Evolutionary conservation across 2,113 vertebrate genomes (phyloP).

Genomic region (Lota lota): DNA sequence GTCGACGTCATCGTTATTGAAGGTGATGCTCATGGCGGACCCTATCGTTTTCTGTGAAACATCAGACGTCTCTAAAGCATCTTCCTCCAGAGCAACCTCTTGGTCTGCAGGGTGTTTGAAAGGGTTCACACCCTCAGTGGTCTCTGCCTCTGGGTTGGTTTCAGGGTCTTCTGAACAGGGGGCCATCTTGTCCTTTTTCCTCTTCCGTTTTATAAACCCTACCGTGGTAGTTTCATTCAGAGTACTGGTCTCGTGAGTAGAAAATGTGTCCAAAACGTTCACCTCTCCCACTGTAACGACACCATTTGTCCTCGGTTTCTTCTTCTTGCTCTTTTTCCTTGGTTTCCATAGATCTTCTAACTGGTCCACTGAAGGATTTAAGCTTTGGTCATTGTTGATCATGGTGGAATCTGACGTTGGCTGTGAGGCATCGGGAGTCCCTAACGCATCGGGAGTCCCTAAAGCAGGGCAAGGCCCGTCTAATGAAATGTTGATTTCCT

Average conservation of each 20-base stretch:
- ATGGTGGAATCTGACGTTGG: background rate
- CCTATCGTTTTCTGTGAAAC: background rate
- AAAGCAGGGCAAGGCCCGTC: too few relatives aligned
- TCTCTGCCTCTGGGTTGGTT: too few relatives aligned
- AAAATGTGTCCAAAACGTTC: background rate
- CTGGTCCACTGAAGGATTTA: background rate
- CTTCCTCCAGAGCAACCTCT: too few relatives aligned
- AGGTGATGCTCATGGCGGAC: background rate
- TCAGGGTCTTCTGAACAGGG: too few relatives aligned
- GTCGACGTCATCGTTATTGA: background rate
- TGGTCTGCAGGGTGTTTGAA: too few relatives aligned
- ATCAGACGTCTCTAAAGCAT: too few relatives aligned
- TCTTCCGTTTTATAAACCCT: background rate
- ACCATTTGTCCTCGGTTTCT: background rate
- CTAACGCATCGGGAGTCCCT: too few relatives aligned
- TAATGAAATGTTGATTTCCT: background rate
- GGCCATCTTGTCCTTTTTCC: too few relatives aligned
- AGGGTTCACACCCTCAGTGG: background rate
- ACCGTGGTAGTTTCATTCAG: background rate
- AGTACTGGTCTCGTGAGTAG: background rate
- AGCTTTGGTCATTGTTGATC: background rate
- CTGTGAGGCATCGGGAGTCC: background rate
- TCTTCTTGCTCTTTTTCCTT: conserved; percentile 31
- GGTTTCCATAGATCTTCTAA: background rate
- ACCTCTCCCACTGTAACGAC: background rate